Conservation (phyloP, 2,888 invertebrate species). For the Chironomus riparius region DNA sequence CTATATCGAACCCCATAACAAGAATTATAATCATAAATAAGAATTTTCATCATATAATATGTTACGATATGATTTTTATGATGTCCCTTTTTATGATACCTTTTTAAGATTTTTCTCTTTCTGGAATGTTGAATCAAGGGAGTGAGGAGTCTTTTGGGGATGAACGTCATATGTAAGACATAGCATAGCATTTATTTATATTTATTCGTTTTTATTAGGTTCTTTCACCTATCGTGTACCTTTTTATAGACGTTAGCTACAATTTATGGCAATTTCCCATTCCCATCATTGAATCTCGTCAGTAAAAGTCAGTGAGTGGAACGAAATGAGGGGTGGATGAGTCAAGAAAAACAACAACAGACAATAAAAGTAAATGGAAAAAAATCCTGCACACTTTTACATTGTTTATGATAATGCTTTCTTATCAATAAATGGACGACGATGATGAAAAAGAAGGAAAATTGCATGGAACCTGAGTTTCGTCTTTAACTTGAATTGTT, state of each 20-base stretch:
- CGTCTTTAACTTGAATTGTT: not conserved
- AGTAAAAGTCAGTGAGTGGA: conserved; percentile 2
- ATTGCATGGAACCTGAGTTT: not conserved
- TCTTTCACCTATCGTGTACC: conserved; percentile 25
- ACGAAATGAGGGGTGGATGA: not conserved
- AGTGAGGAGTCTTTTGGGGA: not conserved
- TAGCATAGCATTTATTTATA: not conserved
- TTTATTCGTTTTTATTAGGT: conserved; percentile 25
- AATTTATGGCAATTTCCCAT: conserved; percentile 16
- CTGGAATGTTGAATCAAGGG: not conserved
- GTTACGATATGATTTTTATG: conserved; percentile 26
- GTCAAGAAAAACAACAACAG: not conserved
- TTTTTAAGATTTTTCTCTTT: not conserved
- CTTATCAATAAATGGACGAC: conserved; percentile 20
- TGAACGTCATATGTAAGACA: conserved; percentile 5
- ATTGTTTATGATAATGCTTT: conserved; percentile 23
- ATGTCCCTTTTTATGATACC: conserved; percentile 22
- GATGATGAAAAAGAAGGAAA: not conserved
- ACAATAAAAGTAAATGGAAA: conserved; percentile 25
- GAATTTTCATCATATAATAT: conserved; percentile 18
- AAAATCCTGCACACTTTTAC: conserved; percentile 11
- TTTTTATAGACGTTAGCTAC: conserved; percentile 23
- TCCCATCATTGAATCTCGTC: not conserved
- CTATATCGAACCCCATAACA: not conserved
- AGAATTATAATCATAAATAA: conserved; percentile 24